Evolutionary conservation across 2,113 vertebrate genomes (phyloP), one percentile per base, ranked within the genome.

Genomic region (Rostratula benghalensis): DNA sequence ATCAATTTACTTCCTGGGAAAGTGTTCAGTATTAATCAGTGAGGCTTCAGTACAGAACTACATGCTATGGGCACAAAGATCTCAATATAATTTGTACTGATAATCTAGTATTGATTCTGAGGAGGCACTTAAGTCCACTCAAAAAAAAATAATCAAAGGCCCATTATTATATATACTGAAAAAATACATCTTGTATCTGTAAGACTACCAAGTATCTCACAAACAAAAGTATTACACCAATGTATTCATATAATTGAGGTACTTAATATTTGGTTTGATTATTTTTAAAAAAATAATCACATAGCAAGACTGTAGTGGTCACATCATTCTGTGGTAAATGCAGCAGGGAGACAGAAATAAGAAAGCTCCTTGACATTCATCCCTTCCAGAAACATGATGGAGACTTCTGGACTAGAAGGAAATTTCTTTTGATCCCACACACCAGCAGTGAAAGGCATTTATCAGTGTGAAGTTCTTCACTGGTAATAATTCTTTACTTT

Each of bases 1-100:
- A 39, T 39, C 30, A 10, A 3, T 71, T 77, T 30, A 22, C 20
- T 79, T 67, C 39, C 69, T 65, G 46, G 30, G 6, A 35, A 39
- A 20, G 5, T 73, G 37, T 22, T 65, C 16, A 35, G 5, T 76
- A 48, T 28, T 53, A 24, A 33, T 14, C 35, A 53, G 31, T 8
- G 28, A 75, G 9, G 24, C 30, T 63, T 65, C 45, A 76, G 63
- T 22, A 50, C 46, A 77, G 35, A 70, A 27, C 41, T 30, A 27
- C 15, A 12, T 4, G 13, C 9, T 35, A 43, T 8, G 77, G 20
- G 8, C 28, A 51, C 3, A 33, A 77, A 25, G 12, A 69, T 24
- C 57, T 53, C 69, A 76, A 12, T 10, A 30, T 2, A 4, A 0
- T 0, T 77, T 35, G 6, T 9, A 30, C 9, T 4, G 39, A 61